Evolutionary conservation across 2,113 vertebrate species (phyloP).

Genomic region (Okapia johnstoni): DNA sequence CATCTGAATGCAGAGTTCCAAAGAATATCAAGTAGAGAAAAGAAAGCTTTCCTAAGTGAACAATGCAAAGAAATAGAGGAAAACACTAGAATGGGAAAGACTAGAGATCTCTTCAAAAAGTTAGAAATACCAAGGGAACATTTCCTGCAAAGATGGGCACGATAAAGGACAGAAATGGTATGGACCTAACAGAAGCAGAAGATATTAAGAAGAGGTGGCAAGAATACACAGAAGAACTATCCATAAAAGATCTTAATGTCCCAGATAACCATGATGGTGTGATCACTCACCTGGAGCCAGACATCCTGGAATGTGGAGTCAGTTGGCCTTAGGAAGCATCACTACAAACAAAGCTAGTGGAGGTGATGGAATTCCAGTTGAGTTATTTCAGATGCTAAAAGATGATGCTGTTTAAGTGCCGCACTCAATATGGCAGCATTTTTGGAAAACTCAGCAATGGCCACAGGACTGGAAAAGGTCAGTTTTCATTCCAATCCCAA

Average conservation of each 20-base stretch:
- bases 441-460: not conserved
- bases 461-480: not conserved
- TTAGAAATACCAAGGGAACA: not conserved
- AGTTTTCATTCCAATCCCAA: not conserved
- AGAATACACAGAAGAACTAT: not conserved
- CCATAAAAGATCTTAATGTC: not conserved
- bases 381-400: not conserved
- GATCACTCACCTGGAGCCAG: not conserved
- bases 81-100: not conserved
- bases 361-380: not conserved
- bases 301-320: not conserved
- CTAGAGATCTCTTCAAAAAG: not conserved
- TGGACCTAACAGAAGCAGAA: not conserved
- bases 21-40: not conserved
- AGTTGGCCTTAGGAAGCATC: not conserved
- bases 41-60: not conserved
- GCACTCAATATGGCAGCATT: not conserved
- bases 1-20: not conserved
- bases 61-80: not conserved
- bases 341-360: not conserved
- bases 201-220: not conserved
- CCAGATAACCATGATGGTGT: rapidly evolving
- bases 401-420: not conserved
- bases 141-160: not conserved
- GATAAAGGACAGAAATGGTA: not conserved